phyloP scores from a whole-genome alignment of 2,113 vertebrate genomes.

The Prunella himalayana region DNA sequence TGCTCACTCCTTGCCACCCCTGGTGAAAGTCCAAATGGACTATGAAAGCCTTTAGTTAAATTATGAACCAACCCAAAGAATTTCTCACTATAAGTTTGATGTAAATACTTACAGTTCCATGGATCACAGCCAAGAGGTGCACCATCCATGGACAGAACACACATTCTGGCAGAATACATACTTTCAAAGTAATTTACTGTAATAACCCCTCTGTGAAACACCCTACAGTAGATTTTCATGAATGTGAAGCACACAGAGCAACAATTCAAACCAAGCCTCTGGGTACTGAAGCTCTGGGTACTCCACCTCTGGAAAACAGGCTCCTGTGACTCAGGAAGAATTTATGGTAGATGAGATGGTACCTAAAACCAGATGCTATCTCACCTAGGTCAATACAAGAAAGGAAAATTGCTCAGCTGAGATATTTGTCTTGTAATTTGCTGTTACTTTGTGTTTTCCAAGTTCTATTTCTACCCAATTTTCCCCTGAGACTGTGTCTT shows the following conservation, averaged over 20 bases:
- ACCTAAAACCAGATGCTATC: not conserved
- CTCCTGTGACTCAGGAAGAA: not conserved
- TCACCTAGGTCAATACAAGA: not conserved
- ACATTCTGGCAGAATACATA: not conserved
- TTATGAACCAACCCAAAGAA: not conserved
- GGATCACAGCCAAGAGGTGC: not conserved
- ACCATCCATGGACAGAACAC: not conserved
- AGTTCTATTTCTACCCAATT: not conserved
- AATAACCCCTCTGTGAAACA: not conserved
- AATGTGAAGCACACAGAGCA: not conserved
- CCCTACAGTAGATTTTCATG: not conserved
- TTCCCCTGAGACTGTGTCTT: not conserved
- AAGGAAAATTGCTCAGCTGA: not conserved
- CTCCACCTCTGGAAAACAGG: not conserved
- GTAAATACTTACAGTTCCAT: not conserved
- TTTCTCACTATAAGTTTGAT: not conserved
- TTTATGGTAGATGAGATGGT: not conserved
- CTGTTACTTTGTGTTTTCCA: not conserved
- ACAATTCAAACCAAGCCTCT: not conserved
- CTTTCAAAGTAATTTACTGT: not conserved
- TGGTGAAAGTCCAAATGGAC: not conserved
- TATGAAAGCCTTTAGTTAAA: not conserved
- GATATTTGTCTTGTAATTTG: not conserved
- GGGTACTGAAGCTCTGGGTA: not conserved
- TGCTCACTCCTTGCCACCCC: not conserved